These are phyloP conservation scores for Odontamblyopus lacepedii DNA, from an alignment of 2,797 vertebrate genomes.

Conservation along the genomic window DNA sequence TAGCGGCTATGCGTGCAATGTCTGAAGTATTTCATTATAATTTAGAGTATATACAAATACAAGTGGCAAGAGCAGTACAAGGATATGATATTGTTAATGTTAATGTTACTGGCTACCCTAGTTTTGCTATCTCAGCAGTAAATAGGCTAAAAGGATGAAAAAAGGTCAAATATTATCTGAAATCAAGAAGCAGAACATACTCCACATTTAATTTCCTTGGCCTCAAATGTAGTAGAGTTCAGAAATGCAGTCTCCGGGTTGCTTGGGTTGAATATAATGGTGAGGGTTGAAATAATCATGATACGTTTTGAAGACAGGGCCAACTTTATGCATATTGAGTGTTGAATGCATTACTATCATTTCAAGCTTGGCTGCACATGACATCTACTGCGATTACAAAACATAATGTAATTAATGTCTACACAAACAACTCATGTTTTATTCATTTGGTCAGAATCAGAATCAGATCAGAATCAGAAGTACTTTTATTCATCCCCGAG, in stretches of 20 bases:
- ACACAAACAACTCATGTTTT: neutral
- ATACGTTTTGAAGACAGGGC: neutral
- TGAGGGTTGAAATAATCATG: neutral
- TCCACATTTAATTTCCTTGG: neutral
- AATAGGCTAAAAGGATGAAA: neutral
- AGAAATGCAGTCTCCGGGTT: neutral
- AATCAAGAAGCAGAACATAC: neutral
- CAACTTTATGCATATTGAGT: neutral
- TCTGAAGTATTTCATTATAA: too few relatives aligned
- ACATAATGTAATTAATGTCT: neutral
- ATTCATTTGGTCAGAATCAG: neutral
- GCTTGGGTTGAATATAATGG: neutral
- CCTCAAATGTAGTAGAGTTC: neutral
- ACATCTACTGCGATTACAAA: neutral
- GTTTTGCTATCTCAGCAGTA: neutral
- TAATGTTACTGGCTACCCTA: neutral
- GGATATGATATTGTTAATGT: too few relatives aligned
- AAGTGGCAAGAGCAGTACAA: too few relatives aligned
- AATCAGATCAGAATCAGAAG: too few relatives aligned
- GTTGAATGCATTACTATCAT: neutral
- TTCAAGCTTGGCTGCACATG: neutral
- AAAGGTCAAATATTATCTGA: neutral
- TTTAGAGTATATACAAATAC: too few relatives aligned
- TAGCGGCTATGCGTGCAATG: too few relatives aligned
- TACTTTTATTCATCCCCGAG: too few relatives aligned